Base-by-base conservation (phyloP, 2,888 invertebrate species). In the Acleris literana region DNA sequence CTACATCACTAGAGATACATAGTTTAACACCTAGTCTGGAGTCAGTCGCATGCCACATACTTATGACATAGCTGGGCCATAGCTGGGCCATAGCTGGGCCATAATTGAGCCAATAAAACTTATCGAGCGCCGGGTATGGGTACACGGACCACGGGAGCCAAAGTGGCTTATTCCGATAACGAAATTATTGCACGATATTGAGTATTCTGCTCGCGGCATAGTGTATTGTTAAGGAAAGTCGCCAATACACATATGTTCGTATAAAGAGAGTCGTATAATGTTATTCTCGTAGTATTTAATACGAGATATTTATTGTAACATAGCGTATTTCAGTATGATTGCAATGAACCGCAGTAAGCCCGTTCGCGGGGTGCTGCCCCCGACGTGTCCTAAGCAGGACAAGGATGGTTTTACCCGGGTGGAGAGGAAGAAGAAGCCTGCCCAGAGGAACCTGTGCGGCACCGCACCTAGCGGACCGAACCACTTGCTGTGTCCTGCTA, bases 51-150 rank as follows among this genome's bases (percentile, higher is more conserved):
- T 33, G 65, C 70, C 70, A 70, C 64, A 62, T 69, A 69, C 77
- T 65, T 18, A 74, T 73, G 74, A 74, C 74, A 75, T 74, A 74
- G 76, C 74, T 72, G 74, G 75, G 25, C 25, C 25, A 25, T 74
- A 74, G 76, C 74, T 72, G 74, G 75, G 25, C 25, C 25, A 25
- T 74, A 74, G 76, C 74, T 72, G 74, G 75, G 76, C 75, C 76
- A 77, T 77, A 80, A 84, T 83, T 80, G 80, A 81, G 76, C 78
- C 81, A 80, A 83, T 85, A 85, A 84, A 84, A 79, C 75, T 81
- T 74, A 59, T 68, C 69, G 63, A 68, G 52, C 62, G 39, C 49
- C 17, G 67, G 67, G 59, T 60, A 63, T 65, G 53, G 63, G 63
- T 54, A 63, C 60, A 68, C 70, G 68, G 57, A 51, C 65, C 63